Percentiles rank a stretch among this genome's conserved stretches.
phyloP scores from a whole-genome alignment of 2,113 vertebrate species.

The Rana temporaria region DNA sequence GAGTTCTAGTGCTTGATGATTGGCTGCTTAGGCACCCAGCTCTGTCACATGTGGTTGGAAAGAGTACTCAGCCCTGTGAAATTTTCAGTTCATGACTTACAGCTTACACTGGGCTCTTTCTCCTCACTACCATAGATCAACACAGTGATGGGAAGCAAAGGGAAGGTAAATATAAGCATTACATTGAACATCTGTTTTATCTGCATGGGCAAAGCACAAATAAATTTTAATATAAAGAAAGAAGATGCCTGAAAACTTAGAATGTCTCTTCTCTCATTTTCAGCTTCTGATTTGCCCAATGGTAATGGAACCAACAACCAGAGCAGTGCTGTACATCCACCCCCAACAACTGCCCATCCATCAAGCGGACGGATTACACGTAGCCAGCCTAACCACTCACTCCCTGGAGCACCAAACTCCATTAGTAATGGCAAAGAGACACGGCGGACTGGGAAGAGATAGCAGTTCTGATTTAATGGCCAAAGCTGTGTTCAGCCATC shows the following conservation, averaged over 20 bases:
- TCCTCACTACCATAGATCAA: too few species aligned
- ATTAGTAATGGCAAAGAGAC: constrained; percentile 83
- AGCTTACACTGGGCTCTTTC: too few species aligned
- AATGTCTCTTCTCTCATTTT: constrained; percentile 55
- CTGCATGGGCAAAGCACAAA: too few species aligned
- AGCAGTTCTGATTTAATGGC: constrained; percentile 39
- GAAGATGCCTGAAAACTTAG: too few species aligned
- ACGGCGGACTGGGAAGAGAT: constrained; percentile 80
- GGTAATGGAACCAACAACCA: constrained; percentile 73
- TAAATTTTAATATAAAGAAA: too few species aligned
- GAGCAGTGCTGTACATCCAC: constrained; percentile 60
- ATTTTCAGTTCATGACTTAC: too few species aligned
- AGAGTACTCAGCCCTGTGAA: too few species aligned
- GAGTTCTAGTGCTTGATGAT: too few species aligned
- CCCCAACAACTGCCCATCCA: constrained; percentile 63
- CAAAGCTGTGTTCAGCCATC: not conserved
- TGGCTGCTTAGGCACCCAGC: too few species aligned
- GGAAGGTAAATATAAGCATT: too few species aligned
- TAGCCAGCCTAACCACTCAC: constrained; percentile 70
- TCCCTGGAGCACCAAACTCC: constrained; percentile 61
- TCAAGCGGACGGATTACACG: constrained; percentile 72
- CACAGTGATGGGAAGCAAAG: too few species aligned
- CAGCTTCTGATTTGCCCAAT: constrained; percentile 74
- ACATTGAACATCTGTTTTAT: not conserved
- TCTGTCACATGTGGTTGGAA: too few species aligned